Percentiles rank a stretch among this genome's conserved stretches.
phyloP scores from a whole-genome alignment of 2,113 vertebrate species.

The Silurus asotus region DNA sequence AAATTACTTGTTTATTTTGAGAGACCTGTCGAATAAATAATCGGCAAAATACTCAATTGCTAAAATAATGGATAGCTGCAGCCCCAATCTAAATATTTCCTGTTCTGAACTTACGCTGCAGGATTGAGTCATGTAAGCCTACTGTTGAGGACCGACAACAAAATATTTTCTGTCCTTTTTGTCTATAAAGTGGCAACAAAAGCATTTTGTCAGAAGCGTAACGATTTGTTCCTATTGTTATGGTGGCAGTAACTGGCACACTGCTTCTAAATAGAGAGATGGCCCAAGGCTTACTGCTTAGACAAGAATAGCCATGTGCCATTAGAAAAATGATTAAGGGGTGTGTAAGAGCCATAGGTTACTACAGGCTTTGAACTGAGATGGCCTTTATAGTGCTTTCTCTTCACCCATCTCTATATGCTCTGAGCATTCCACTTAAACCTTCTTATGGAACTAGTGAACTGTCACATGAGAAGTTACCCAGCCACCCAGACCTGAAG shows the following conservation, averaged over 20 bases:
- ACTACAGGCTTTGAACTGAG: constrained; percentile 9
- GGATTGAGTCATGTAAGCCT: constrained; percentile 4
- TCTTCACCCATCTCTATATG: constrained; percentile 55
- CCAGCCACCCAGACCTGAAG: background rate
- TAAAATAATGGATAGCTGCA: too few species aligned
- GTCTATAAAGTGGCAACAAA: background rate
- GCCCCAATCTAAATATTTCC: constrained; percentile 24
- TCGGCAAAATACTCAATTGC: too few species aligned
- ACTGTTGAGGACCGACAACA: constrained; percentile 13
- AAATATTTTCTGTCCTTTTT: background rate
- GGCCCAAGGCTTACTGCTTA: constrained; percentile 33
- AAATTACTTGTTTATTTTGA: too few species aligned
- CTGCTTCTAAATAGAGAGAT: constrained; percentile 23
- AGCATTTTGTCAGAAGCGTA: background rate
- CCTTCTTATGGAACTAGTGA: constrained; percentile 27
- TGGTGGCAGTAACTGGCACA: constrained; percentile 51
- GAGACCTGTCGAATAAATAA: too few species aligned
- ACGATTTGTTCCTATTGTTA: constrained; percentile 31
- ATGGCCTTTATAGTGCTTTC: constrained; percentile 71
- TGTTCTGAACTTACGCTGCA: background rate
- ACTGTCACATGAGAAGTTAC: constrained; percentile 19
- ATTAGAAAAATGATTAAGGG: constrained; percentile 61
- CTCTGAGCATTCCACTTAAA: constrained; percentile 11
- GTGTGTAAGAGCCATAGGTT: constrained; percentile 56
- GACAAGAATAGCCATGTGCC: constrained; percentile 53